A percentile compares a stretch with the other conserved stretches of the same genome.
Conservation (phyloP, 2,113 vertebrate genomes). For the Thamnaconus septentrionalis region DNA sequence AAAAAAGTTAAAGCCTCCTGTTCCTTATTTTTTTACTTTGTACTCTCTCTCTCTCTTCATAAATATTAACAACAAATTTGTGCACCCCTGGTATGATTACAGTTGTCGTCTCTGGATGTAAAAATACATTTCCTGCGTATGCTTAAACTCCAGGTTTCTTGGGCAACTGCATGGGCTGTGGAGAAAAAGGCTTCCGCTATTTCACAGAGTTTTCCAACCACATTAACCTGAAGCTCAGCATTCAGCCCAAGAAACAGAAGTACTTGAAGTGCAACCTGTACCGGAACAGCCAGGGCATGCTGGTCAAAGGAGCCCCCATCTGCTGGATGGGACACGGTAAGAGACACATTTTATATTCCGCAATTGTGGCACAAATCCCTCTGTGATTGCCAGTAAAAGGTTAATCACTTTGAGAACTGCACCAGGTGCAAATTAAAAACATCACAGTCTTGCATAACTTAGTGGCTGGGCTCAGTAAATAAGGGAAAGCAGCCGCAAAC, state of each 20-base stretch:
- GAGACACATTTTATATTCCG: background rate
- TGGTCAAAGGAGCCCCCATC: constrained; percentile 89
- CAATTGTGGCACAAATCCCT: too few species aligned
- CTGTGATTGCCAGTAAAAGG: too few species aligned
- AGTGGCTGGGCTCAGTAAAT: too few species aligned
- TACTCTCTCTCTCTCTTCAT: too few species aligned
- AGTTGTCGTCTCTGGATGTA: background rate
- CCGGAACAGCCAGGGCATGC: constrained; percentile 85
- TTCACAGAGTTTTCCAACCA: constrained; percentile 98
- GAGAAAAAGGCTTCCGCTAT: constrained; percentile 96
- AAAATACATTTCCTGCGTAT: background rate
- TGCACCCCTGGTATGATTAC: too few species aligned
- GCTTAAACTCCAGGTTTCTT: constrained; percentile 82
- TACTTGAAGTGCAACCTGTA: constrained; percentile 93
- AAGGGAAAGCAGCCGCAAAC: too few species aligned
- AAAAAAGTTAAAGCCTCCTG: too few species aligned
- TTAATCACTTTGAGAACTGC: too few species aligned
- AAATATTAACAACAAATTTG: too few species aligned
- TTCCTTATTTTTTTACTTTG: too few species aligned
- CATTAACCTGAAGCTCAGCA: constrained; percentile 95
- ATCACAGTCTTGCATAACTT: too few species aligned
- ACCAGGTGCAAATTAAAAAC: too few species aligned
- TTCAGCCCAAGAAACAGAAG: constrained; percentile 99
- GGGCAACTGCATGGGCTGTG: constrained; percentile 95
- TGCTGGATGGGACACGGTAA: constrained; percentile 93